phyloP scores from a whole-genome alignment of 2,888 invertebrate genomes.

The Timema cristinae region DNA sequence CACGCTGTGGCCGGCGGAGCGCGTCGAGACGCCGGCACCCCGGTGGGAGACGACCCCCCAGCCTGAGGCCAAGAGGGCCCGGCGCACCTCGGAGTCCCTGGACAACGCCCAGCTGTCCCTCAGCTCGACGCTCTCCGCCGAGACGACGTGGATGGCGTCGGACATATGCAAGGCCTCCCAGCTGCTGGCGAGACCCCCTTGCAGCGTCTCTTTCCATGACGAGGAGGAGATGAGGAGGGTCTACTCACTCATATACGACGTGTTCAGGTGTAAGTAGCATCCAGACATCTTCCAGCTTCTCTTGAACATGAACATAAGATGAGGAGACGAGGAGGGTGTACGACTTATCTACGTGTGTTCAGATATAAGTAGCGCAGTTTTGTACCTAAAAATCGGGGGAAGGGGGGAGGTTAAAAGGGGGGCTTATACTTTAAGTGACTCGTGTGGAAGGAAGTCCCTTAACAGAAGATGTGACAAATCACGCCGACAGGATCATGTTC shows the following conservation, averaged over 20 bases:
- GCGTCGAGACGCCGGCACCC: conserved; percentile 12
- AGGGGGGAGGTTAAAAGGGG: too few species aligned
- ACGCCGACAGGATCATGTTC: too few species aligned
- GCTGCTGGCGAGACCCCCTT: conserved; percentile 49
- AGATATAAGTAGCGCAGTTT: conserved; percentile 55
- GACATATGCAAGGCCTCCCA: conserved; percentile 56
- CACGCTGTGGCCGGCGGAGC: conserved; percentile 13
- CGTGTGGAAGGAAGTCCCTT: too few species aligned
- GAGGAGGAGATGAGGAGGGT: too few species aligned
- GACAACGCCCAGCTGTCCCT: conserved; percentile 20
- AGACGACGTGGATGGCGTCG: conserved; percentile 42
- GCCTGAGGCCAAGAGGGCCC: conserved; percentile 15
- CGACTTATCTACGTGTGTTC: conserved; percentile 67
- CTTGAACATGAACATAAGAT: conserved; percentile 52
- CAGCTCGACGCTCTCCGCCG: conserved; percentile 35
- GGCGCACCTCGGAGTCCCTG: conserved; percentile 18
- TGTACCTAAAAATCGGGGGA: too few species aligned
- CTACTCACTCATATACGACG: too few species aligned
- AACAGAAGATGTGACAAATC: too few species aligned
- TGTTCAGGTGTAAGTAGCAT: too few species aligned
- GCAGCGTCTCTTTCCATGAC: conserved; percentile 46
- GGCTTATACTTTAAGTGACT: too few species aligned
- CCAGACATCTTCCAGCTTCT: too few species aligned
- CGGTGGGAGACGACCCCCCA: conserved; percentile 26
- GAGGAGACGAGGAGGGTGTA: conserved; percentile 71